phyloP scores from a whole-genome alignment of 2,888 invertebrate species.

The Lamellibrachia columna region DNA sequence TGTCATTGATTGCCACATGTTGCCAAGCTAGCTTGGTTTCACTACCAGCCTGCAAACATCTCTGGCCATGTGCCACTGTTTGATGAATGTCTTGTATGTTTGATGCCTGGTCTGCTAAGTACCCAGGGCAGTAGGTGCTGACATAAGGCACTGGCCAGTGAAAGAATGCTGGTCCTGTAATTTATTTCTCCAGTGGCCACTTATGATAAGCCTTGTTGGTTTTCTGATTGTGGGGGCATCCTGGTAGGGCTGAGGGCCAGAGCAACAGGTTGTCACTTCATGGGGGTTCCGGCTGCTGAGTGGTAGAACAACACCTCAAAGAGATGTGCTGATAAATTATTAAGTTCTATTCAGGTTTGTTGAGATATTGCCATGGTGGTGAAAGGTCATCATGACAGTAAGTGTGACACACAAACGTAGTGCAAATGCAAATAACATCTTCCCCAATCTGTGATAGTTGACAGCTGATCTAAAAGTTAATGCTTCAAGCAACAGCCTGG shows the following conservation, averaged over 20 bases:
- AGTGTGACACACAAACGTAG: not conserved
- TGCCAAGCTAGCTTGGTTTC: not conserved
- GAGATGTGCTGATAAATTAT: not conserved
- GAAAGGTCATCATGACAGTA: not conserved
- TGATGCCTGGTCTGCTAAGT: not conserved
- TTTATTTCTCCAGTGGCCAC: constrained; percentile 12
- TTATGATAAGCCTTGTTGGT: constrained; percentile 16
- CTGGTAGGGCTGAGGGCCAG: not conserved
- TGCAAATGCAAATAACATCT: not conserved
- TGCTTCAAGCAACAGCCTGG: not conserved
- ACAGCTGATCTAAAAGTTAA: not conserved
- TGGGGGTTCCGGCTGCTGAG: not conserved
- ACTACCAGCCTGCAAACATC: not conserved
- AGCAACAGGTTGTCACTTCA: not conserved
- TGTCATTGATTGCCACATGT: not conserved
- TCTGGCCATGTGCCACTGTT: not conserved
- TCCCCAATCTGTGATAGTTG: not conserved
- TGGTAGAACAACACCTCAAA: not conserved
- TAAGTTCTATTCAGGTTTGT: not conserved
- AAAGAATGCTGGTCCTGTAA: not conserved
- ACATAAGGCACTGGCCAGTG: not conserved
- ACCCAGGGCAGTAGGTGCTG: not conserved
- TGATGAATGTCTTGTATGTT: not conserved
- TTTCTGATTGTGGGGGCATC: not conserved
- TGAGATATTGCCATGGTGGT: not conserved